These are phyloP conservation scores for Microplitis demolitor DNA, from an alignment of 1,140 invertebrate species.

Conservation along the genomic window DNA sequence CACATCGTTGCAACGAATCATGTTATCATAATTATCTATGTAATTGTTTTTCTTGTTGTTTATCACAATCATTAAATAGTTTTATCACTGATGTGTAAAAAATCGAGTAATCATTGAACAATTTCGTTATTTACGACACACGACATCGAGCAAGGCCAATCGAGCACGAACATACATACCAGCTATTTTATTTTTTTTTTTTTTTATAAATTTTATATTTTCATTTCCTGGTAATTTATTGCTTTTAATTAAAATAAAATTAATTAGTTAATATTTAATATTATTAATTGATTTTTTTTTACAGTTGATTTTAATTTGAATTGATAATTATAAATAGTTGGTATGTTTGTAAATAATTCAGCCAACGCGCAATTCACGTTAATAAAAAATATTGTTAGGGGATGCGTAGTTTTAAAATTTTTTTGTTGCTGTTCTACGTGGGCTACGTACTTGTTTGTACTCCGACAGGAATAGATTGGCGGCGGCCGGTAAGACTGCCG, in stretches of 20 bases:
- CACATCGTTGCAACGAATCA: constrained; percentile 51
- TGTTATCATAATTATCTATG: constrained; percentile 35
- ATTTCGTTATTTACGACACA: constrained; percentile 37
- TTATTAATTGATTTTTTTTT: no score
- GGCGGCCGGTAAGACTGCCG: constrained; percentile 58
- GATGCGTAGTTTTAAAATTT: not conserved
- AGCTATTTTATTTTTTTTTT: constrained; percentile 25
- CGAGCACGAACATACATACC: constrained; percentile 39
- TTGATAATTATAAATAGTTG: constrained; percentile 12
- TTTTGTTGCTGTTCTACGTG: constrained; percentile 35
- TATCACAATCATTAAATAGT: constrained; percentile 1
- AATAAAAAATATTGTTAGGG: constrained; percentile 39
- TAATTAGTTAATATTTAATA: no score
- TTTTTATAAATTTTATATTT: not conserved
- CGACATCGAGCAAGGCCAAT: constrained; percentile 35
- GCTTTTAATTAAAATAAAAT: no score
- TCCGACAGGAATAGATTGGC: constrained; percentile 65
- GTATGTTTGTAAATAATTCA: constrained; percentile 43
- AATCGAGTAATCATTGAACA: constrained; percentile 36
- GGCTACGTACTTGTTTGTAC: constrained; percentile 70
- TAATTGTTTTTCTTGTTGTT: constrained; percentile 1
- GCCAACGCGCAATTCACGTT: constrained; percentile 48
- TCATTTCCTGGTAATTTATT: no score
- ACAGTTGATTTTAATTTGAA: no score
- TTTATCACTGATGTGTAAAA: constrained; percentile 3